Base-by-base conservation (phyloP, 1,140 invertebrate genomes). In the Trichoplusia ni region DNA sequence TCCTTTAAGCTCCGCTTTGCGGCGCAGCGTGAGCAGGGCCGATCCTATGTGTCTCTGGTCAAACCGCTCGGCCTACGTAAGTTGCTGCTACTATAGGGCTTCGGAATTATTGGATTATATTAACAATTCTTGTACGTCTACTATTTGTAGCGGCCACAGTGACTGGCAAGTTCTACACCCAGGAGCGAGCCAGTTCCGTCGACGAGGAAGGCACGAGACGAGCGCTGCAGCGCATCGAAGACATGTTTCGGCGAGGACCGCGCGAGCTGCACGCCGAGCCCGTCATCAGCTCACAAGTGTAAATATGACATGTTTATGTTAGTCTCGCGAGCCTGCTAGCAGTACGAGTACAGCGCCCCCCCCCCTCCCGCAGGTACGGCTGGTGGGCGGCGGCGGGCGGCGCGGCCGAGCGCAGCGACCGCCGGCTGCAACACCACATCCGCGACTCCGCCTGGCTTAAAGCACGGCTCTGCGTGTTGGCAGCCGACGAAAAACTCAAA, bases 1-100 rank as follows among this genome's bases (percentile, higher is more conserved):
- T 77, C 81, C n/a, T 89, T 89, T 67, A 84, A 84, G 68, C 67
- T 89, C 35, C 79, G 86, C 0, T 89, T 89, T 70, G 84, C 82
- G 35, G 42, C 75, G 1, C 74, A 73, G 40, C 74, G 78, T 27
- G 82, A 84, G 62, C 77, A 65, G 11, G 84, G 86, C 11, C 82
- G 84, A 58, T 89, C 86, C 4, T 64, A 84, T 61, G 75, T 86
- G 14, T 84, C 84, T 2, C 70, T 75, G 2, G 68, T 81, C n/a
- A 75, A 73, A 14, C 86, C 86, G 16, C 67, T 79, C 0, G 69
- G 64, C 5, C 67, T 86, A 54, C 76, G 90, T 84, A 9, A 79
- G 83, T 77, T n/a, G n/a, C n/a, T n/a, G n/a, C n/a, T n/a, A n/a
- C n/a, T n/a, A n/a, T n/a, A n/a, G n/a, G n/a, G n/a, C n/a, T n/a